Percentiles rank a stretch among this genome's conserved stretches.
These are phyloP conservation scores for Cephus rjabovi DNA, from an alignment of 2,888 invertebrate genomes.

Conservation along the genomic window DNA sequence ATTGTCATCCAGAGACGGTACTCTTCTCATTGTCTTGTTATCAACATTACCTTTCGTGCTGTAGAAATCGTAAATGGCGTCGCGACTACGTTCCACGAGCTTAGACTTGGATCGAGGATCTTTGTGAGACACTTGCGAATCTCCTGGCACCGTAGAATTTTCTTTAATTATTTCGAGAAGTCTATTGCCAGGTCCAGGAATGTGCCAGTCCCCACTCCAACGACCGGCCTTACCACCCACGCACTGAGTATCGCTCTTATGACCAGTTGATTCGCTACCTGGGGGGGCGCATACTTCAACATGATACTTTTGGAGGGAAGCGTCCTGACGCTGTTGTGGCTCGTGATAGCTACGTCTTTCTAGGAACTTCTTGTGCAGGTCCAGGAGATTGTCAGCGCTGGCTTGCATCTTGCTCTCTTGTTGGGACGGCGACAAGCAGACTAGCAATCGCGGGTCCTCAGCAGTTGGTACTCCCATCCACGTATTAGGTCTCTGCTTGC, in stretches of 20 bases:
- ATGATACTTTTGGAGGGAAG: conserved; percentile 33
- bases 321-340: conserved; percentile 25
- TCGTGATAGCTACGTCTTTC: conserved; percentile 74
- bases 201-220: conserved; percentile 25
- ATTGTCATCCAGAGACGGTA: conserved; percentile 22
- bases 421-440: conserved; percentile 82
- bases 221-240: conserved; percentile 17
- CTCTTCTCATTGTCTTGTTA: background rate
- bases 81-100: conserved; percentile 12
- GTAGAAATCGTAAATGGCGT: conserved; percentile 22
- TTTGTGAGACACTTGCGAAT: background rate
- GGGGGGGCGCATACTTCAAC: conserved; percentile 26
- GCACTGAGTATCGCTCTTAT: conserved; percentile 5
- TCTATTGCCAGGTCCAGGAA: conserved; percentile 36
- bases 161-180: conserved; percentile 56
- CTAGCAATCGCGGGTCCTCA: conserved; percentile 72
- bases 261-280: conserved; percentile 8
- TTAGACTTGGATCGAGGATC: background rate
- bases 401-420: conserved; percentile 70
- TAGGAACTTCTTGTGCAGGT: conserved; percentile 78
- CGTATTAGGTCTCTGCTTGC: conserved; percentile 56
- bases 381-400: conserved; percentile 74
- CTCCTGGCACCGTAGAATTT: conserved; percentile 36
- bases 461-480: conserved; percentile 75
- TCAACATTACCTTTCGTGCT: background rate